A percentile compares a stretch with the other conserved stretches of the same genome.
Evolutionary conservation across 1,140 invertebrate genomes (phyloP).

Genomic region (Branchinecta lindahli): DNA sequence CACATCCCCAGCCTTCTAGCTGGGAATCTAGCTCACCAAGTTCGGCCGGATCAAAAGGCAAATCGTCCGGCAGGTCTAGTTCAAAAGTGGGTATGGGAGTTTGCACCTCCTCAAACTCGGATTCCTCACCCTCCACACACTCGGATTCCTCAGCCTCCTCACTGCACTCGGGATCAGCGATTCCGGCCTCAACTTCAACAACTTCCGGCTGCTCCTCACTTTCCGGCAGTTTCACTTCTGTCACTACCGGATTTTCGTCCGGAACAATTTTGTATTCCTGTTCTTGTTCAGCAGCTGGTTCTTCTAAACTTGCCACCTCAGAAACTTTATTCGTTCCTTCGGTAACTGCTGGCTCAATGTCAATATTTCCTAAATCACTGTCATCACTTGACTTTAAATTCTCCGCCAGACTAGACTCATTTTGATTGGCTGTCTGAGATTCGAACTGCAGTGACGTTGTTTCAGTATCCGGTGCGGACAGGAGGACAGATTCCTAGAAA

Average conservation of each 20-base stretch:
- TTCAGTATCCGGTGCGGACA: too few species aligned
- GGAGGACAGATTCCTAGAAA: too few species aligned
- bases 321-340: neutral
- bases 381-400: neutral
- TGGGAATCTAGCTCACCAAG: neutral
- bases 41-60: neutral
- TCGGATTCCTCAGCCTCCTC: too few species aligned
- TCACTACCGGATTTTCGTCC: too few species aligned
- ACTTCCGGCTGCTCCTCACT: too few species aligned
- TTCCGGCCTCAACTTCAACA: too few species aligned
- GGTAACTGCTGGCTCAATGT: neutral
- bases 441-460: neutral
- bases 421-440: slow-evolving; percentile 8
- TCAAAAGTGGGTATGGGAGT: neutral
- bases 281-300: neutral
- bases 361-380: neutral
- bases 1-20: neutral
- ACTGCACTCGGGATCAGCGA: too few species aligned
- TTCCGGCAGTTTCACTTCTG: too few species aligned
- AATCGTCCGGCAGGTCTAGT: neutral
- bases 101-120: too few species aligned
- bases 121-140: too few species aligned
- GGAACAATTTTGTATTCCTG: too few species aligned
- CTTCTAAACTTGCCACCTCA: neutral
- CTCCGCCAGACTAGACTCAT: neutral